phyloP scores from a whole-genome alignment of 2,113 vertebrate genomes.

The Pteronura brasiliensis region DNA sequence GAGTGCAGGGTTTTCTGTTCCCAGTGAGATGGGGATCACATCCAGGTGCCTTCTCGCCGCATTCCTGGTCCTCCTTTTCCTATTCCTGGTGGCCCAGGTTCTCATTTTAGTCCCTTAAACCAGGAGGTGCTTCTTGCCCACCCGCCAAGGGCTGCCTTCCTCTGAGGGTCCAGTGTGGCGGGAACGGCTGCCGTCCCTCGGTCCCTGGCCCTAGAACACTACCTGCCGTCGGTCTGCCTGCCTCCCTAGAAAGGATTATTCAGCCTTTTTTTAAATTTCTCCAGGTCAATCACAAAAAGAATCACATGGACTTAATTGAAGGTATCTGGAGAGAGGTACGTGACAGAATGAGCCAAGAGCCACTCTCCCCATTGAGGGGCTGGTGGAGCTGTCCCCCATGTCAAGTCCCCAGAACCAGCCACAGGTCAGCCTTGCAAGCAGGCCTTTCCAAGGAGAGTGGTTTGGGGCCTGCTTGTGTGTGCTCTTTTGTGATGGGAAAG shows the following conservation, averaged over 20 bases:
- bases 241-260: not conserved
- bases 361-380: fast-evolving
- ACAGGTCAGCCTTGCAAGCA: not conserved
- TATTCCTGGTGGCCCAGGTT: fast-evolving
- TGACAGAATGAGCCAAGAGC: fast-evolving
- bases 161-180: fast-evolving
- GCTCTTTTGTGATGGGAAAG: not conserved
- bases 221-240: fast-evolving
- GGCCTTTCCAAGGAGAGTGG: not conserved
- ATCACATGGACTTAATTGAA: not conserved
- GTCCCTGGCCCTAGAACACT: not conserved
- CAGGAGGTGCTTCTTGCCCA: too few species aligned
- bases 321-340: slow-evolving; percentile 58
- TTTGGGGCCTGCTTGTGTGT: not conserved
- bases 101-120: not conserved
- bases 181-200: fast-evolving
- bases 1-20: fast-evolving
- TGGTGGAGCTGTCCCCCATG: fast-evolving
- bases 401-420: not conserved
- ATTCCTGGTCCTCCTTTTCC: not conserved
- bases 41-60: fast-evolving
- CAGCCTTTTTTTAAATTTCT: too few species aligned
- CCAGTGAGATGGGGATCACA: fast-evolving
- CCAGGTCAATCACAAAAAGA: slow-evolving; percentile 13
- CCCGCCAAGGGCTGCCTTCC: not conserved